phyloP scores from a whole-genome alignment of 2,888 invertebrate genomes.

The Archips crataeganus region DNA sequence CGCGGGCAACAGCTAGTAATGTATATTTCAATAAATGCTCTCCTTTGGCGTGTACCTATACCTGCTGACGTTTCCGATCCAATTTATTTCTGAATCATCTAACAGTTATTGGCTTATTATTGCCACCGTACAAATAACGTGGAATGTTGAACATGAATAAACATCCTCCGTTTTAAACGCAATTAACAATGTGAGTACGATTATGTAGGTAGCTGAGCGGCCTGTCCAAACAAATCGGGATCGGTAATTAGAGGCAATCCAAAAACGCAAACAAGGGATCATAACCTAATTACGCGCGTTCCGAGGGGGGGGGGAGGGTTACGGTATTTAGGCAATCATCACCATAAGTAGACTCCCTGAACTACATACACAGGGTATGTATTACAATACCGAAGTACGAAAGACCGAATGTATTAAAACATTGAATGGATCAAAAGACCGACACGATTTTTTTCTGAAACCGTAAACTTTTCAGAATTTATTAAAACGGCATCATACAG shows the following conservation, averaged over 20 bases:
- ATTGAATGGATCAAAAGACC: too few relatives aligned
- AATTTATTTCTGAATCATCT: not conserved
- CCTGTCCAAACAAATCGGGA: slow-evolving; percentile 2
- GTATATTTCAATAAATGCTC: too few relatives aligned
- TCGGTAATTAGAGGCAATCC: slow-evolving; percentile 11
- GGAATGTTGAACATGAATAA: not conserved
- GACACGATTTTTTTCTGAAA: too few relatives aligned
- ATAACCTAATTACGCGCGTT: slow-evolving; percentile 1
- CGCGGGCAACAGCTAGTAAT: too few relatives aligned
- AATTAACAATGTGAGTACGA: not conserved
- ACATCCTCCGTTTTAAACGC: not conserved
- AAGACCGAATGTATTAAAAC: too few relatives aligned
- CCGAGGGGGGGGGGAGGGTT: not conserved
- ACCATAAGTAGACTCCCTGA: not conserved
- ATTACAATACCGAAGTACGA: too few relatives aligned
- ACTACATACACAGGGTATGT: too few relatives aligned
- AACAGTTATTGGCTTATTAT: not conserved
- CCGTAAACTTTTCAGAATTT: too few relatives aligned
- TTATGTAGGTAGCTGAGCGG: not conserved
- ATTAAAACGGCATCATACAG: too few relatives aligned
- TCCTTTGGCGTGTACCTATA: too few relatives aligned
- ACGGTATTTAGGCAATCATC: not conserved
- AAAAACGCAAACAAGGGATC: slow-evolving; percentile 9
- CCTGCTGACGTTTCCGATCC: not conserved
- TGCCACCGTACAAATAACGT: not conserved